Evolutionary conservation across 2,888 invertebrate genomes (phyloP).

Genomic region (Drosophila demipolita): DNA sequence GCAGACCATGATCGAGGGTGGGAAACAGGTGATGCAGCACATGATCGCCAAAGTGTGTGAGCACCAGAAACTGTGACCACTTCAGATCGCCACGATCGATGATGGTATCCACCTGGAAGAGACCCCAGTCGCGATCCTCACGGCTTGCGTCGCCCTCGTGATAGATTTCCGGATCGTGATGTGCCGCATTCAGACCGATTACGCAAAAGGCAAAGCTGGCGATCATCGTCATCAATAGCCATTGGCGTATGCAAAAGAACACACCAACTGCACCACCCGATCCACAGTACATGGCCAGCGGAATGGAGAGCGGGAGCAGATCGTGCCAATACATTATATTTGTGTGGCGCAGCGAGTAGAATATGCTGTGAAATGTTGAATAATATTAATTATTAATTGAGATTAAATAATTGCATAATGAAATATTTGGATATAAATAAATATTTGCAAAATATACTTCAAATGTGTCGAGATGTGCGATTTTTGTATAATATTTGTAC

Average conservation of each 20-base stretch:
- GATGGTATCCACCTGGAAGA: conserved; percentile 90
- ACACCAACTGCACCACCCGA: conserved; percentile 75
- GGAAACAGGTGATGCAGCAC: conserved; percentile 93
- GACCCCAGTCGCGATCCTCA: conserved; percentile 90
- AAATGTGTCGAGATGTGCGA: neutral
- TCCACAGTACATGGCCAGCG: conserved; percentile 84
- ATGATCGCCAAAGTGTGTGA: conserved; percentile 92
- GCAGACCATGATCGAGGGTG: conserved; percentile 90
- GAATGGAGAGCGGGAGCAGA: conserved; percentile 84
- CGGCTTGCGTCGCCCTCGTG: conserved; percentile 90
- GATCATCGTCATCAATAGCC: conserved; percentile 86
- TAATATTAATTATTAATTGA: conserved; percentile 7
- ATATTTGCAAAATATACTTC: neutral
- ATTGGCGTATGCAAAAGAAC: conserved; percentile 82
- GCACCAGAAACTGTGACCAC: conserved; percentile 88
- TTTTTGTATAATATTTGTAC: neutral
- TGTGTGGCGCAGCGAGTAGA: conserved; percentile 70
- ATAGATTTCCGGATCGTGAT: conserved; percentile 92
- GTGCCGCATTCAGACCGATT: conserved; percentile 90
- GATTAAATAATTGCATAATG: neutral
- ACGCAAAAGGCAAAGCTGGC: conserved; percentile 88
- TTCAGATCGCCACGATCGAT: conserved; percentile 90
- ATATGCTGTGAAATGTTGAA: conserved; percentile 64
- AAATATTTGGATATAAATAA: neutral
- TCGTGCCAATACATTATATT: conserved; percentile 84